Evolutionary conservation across 2,113 vertebrate genomes (phyloP), one percentile per base, ranked within the genome.

Genomic region (Neofelis nebulosa): DNA sequence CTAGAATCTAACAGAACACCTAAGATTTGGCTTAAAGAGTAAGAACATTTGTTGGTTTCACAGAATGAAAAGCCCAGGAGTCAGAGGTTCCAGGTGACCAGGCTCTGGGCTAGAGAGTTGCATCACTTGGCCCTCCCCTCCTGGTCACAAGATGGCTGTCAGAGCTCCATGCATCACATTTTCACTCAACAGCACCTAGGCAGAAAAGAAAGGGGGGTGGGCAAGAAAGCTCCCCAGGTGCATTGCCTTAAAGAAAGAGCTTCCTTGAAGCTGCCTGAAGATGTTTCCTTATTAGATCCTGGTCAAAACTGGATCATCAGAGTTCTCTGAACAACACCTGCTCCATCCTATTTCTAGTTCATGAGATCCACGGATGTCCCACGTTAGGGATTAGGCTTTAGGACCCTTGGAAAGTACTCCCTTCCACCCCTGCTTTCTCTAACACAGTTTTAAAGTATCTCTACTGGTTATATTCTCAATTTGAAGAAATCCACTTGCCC

Each of bases 1-100:
- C 27, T 16, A 78, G 73, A 80, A 90, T 27, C 13, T 27, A 89
- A 89, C 16, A 71, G 57, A 81, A 84, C 19, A 63, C 38, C 61
- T 23, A 19, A 31, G 38, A 88, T 74, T 45, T 38, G 48, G 65
- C 55, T 97, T 88, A 65, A 61, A 83, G 15, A 95, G 15, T 33
- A 76, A 90, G 65, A 52, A 63, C 19, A n/a, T 76, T 92, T 94
- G 88, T 88, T 96, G 88, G 73, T 90, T 92, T 90, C 81, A 88
- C 89, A 76, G 76, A 73, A 83, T 8, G 36, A 23, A 45, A 80
- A 71, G 21, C 38, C 50, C 23, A 78, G 48, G 94, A 87, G 36
- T 61, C 90, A 95, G 57, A n/a, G 41, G 57, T 73, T 83, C 45
- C 27, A 36, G 89, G 45, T 71, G 63, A 23, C 71, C 33, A 16